Conservation (phyloP, 2,797 vertebrate genomes). For the Ambastaia sidthimunki region DNA sequence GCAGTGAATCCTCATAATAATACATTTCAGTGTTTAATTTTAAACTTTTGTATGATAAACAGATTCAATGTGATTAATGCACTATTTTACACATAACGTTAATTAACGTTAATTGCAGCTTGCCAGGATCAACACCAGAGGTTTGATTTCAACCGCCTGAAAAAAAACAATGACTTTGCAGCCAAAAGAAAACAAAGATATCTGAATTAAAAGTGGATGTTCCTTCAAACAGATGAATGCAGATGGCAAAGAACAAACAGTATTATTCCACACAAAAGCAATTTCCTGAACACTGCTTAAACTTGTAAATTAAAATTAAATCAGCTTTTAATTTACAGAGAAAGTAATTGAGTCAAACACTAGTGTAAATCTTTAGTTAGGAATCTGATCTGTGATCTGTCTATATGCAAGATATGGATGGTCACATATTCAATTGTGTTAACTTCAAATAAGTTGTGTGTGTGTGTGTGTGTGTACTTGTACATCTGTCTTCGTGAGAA, state of each 20-base stretch:
- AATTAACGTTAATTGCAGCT: not conserved
- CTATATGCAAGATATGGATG: not conserved
- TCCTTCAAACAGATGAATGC: not conserved
- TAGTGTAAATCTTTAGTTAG: not conserved
- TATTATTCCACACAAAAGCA: conserved; percentile 4
- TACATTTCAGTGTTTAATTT: no score
- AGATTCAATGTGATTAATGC: not conserved
- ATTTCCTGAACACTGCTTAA: not conserved
- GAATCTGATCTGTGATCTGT: not conserved
- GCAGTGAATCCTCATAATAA: not conserved
- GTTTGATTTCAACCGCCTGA: not conserved
- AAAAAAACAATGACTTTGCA: not conserved
- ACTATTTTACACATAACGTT: conserved; percentile 4
- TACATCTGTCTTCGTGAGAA: no score
- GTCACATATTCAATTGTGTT: not conserved
- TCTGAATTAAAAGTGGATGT: not conserved
- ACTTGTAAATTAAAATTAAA: not conserved
- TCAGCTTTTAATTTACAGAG: not conserved
- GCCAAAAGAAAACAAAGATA: not conserved
- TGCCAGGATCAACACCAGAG: not conserved
- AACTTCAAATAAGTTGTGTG: no score
- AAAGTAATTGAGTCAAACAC: not conserved
- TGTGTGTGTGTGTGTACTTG: no score
- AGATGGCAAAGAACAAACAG: not conserved
- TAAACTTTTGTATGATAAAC: not conserved